A percentile compares a stretch with the other conserved stretches of the same genome.
phyloP scores from a whole-genome alignment of 2,113 vertebrate genomes.

The Nothobranchius kuhntae region DNA sequence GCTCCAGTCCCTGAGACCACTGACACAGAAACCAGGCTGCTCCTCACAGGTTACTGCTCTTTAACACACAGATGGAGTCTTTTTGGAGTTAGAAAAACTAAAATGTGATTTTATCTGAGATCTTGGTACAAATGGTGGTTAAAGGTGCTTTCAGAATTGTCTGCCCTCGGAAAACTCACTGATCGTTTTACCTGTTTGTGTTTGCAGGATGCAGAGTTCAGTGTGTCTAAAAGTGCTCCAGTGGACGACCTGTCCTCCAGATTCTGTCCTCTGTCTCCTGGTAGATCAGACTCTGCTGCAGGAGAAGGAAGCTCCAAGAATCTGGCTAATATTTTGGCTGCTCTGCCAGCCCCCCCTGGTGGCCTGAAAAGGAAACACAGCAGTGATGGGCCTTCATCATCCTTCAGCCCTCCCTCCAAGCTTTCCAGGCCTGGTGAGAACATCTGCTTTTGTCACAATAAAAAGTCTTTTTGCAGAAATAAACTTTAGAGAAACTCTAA shows the following conservation, averaged over 20 bases:
- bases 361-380: constrained; percentile 86
- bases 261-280: constrained; percentile 49
- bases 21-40: constrained; percentile 69
- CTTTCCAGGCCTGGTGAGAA: constrained; percentile 81
- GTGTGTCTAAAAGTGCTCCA: constrained; percentile 74
- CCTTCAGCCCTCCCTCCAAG: constrained; percentile 78
- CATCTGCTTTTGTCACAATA: neutral
- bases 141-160: neutral
- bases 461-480: neutral
- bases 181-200: neutral
- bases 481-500: neutral
- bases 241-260: constrained; percentile 71
- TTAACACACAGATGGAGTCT: neutral
- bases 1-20: constrained; percentile 74
- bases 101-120: neutral
- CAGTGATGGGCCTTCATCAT: constrained; percentile 49
- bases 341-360: constrained; percentile 70
- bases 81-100: no score
- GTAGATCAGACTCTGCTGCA: constrained; percentile 60
- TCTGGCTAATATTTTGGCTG: constrained; percentile 78
- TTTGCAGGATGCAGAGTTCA: constrained; percentile 77
- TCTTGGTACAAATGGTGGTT: neutral
- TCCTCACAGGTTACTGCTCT: constrained; percentile 78
- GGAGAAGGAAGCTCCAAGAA: constrained; percentile 78
- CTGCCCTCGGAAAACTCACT: neutral